Conservation (phyloP, 2,797 vertebrate species). For the Micrastur ruficollis region DNA sequence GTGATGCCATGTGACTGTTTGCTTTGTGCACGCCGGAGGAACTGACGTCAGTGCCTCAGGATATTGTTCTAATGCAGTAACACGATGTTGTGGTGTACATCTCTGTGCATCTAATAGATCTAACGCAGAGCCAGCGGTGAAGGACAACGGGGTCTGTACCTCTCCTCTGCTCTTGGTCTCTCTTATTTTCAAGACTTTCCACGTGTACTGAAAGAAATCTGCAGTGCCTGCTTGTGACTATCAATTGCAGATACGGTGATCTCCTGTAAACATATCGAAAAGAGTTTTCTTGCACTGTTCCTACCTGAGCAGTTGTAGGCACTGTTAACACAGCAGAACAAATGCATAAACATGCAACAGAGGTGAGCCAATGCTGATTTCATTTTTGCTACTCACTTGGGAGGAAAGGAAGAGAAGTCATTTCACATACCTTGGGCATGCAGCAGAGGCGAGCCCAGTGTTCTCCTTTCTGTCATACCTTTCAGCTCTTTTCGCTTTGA, state of each 20-base stretch:
- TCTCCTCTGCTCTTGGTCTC: background rate
- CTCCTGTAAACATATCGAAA: background rate
- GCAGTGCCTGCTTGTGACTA: background rate
- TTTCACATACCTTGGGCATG: background rate
- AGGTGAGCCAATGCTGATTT: background rate
- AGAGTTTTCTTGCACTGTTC: background rate
- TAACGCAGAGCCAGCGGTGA: fast-evolving
- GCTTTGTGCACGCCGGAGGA: slow-evolving; percentile 20
- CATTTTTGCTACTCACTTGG: background rate
- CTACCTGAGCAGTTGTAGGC: background rate
- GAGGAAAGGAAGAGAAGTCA: background rate
- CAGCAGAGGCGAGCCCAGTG: background rate
- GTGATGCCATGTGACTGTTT: slow-evolving; percentile 32
- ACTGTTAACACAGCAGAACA: background rate
- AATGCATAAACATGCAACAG: background rate
- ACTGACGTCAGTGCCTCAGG: slow-evolving; percentile 47
- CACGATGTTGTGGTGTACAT: background rate
- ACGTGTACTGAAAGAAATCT: background rate
- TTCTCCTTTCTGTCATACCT: background rate
- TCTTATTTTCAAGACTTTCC: background rate
- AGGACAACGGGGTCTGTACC: background rate
- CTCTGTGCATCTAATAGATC: background rate
- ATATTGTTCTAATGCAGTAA: slow-evolving; percentile 15
- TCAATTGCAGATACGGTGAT: fast-evolving
- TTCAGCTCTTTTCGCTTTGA: background rate